Percentiles rank a stretch among this genome's conserved stretches.
Evolutionary conservation across 2,113 vertebrate species (phyloP).

Genomic region (Scatophagus argus): DNA sequence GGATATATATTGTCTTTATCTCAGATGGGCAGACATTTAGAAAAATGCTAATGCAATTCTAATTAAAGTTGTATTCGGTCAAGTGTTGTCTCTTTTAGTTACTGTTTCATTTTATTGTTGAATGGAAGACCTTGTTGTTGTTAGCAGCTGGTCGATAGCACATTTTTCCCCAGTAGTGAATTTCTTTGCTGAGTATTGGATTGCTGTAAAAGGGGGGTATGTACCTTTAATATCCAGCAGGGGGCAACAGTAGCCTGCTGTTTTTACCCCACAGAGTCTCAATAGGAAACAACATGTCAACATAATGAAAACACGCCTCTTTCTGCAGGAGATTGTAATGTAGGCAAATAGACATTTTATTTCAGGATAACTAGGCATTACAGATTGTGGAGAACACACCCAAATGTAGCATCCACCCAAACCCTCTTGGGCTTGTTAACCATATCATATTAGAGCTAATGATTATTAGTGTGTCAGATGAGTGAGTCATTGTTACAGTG

Average conservation of each 20-base stretch:
- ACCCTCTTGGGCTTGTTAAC: slow-evolving; percentile 62
- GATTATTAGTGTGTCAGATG: slow-evolving; percentile 76
- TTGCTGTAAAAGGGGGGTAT: not conserved
- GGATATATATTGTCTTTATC: not conserved
- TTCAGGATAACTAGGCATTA: slow-evolving; percentile 60
- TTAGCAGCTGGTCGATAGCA: not conserved
- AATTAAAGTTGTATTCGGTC: not conserved
- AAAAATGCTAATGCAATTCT: not conserved
- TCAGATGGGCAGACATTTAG: not conserved
- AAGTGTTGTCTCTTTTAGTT: not conserved
- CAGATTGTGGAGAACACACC: slow-evolving; percentile 30
- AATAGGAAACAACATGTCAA: slow-evolving; percentile 68
- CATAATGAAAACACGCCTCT: slow-evolving; percentile 67
- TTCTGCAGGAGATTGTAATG: slow-evolving; percentile 69
- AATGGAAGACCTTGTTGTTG: not conserved
- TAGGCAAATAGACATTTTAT: slow-evolving; percentile 67
- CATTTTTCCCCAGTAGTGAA: not conserved
- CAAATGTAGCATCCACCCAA: slow-evolving; percentile 33
- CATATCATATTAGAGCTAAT: slow-evolving; percentile 72
- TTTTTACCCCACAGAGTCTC: slow-evolving; percentile 46
- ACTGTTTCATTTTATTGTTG: not conserved
- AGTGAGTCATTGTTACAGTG: slow-evolving; percentile 67
- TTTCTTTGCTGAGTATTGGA: not conserved
- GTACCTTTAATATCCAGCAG: slow-evolving; percentile 67
- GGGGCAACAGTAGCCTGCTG: slow-evolving; percentile 73